Evolutionary conservation across 2,113 vertebrate species (phyloP).

Genomic region (Peromyscus leucopus): DNA sequence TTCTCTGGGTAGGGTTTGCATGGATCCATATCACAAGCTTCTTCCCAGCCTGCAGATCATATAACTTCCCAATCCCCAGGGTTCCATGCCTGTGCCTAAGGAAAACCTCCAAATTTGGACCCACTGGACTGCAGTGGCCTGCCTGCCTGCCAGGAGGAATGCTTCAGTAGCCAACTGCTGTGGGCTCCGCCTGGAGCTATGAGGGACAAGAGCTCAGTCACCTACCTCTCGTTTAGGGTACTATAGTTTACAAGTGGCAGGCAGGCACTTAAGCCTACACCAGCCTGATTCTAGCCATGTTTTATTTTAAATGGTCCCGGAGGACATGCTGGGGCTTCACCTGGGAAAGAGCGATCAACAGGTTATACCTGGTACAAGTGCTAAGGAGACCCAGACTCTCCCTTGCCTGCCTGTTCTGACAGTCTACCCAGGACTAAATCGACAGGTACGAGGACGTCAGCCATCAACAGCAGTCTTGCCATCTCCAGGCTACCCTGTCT

Average conservation of each 20-base stretch:
- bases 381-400: background rate
- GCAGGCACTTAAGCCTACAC: background rate
- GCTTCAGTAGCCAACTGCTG: background rate
- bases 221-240: background rate
- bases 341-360: background rate
- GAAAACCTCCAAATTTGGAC: background rate
- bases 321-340: background rate
- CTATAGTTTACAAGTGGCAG: background rate
- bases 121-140: background rate
- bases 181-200: fast-evolving
- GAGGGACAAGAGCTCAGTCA: background rate
- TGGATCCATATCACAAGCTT: background rate
- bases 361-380: background rate
- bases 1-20: background rate
- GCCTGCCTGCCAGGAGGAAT: fast-evolving
- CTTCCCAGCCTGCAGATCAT: background rate
- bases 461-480: fast-evolving
- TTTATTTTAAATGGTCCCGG: background rate
- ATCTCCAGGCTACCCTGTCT: background rate
- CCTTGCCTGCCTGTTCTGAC: background rate
- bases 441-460: background rate
- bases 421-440: fast-evolving
- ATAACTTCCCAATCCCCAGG: fast-evolving
- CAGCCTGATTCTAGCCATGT: background rate
- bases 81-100: background rate